Evolutionary conservation across 2,113 vertebrate species (phyloP), one percentile per base, ranked within the genome.

Genomic region (Asarcornis scutulata): DNA sequence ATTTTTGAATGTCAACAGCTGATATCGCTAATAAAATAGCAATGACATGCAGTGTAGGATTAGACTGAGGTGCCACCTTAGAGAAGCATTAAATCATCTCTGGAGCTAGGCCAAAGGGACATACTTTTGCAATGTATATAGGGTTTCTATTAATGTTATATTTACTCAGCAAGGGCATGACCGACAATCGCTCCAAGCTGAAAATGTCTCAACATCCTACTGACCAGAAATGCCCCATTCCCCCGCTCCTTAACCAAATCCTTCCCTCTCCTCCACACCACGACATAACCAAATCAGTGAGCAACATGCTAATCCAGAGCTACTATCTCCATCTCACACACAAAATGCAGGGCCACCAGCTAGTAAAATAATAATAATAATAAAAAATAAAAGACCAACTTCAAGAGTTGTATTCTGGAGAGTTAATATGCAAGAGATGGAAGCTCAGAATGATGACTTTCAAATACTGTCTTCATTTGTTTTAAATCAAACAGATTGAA

Each of bases 181-280:
- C 52, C 9, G 1, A 16, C 84, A 58, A 5, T 0, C 29, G 69
- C 73, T 69, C 62, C 20, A 36, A 38, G 27, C 32, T 8, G 8
- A 59, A 62, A 78, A 69, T 2, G 11, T 60, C 56, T 78, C 77
- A 32, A 32, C 1, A 2, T 7, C 83, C 55, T 9, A 38, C 36
- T 16, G 52, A 78, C 6, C 31, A 90, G 46, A 83, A 90, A 83
- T 4, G 9, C 17, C 32, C 0, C 0, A 3, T 77, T 77, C 15
- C 4, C 13, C 14, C 14, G 2, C 12, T 11, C 52, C n/a, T 69
- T 44, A n/a, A 36, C 79, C 77, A 67, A 64, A 29, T 6, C 48
- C 44, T 58, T 69, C 29, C 50, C 8, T 76, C 42, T 89, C 15
- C 31, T 50, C 17, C 0, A 1, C 20, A 22, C 15, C 0, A 1